Evolutionary conservation across 2,113 vertebrate species (phyloP), one percentile per base, ranked within the genome.

Genomic region (Suncus etruscus): DNA sequence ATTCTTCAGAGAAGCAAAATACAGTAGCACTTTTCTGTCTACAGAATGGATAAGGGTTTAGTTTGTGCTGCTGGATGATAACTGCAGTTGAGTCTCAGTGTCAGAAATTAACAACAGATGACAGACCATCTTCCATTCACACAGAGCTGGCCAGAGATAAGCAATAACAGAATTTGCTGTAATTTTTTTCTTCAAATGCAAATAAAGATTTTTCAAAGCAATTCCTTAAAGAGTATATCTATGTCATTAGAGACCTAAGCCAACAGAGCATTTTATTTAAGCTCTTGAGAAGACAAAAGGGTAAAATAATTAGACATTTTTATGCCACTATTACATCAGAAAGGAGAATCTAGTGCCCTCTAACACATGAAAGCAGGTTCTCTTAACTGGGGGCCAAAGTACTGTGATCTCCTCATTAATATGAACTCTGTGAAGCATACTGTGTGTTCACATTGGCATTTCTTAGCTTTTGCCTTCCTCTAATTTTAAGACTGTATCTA

Each of bases 301-400:
- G 96, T 97, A 98, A 98, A 97, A 97, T 90, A 48, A 88, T 73
- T 66, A 74, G 85, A 50, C 75, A 93, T 97, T 98, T 98, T 96
- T 95, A 96, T 96, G 95, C 93, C 95, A 95, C 94, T 96, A 97
- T 92, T 92, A 96, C 98, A 89, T 92, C 92, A 96, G 91, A 97
- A 96, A 97, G 95, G 96, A 96, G 63, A 89, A 91, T 88, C 94
- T 97, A 97, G 96, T n/a, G 50, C 94, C 31, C 80, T 91, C 75
- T 85, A 92, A 94, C 69, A 97, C 97, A 98, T 98, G 97, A 98
- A 98, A 98, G 97, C 77, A 90, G 72, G 79, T 95, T 73, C 93
- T 96, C 94, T 97, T 97, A 97, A 97, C 25, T 72, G 90, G 91
- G 91, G 86, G 75, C 94, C 93, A 92, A 96, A 97, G 95, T 94